These are phyloP conservation scores for Hexactinellida sp. DNA, from an alignment of 37 sponge, comb jelly and placozoan species.

Conservation along the genomic window DNA sequence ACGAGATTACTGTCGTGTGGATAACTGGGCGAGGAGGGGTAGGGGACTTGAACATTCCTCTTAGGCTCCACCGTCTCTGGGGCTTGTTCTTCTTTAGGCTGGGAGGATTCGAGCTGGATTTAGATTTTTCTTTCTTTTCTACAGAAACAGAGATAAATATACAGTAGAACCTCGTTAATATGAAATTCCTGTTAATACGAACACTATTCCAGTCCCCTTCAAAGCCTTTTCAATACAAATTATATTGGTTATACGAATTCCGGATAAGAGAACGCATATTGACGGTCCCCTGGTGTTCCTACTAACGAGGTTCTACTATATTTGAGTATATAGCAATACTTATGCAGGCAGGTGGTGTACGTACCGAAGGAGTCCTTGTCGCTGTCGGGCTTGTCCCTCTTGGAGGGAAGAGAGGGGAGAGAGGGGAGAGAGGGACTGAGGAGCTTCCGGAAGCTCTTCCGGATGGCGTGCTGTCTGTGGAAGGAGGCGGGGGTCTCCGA, in stretches of 20 bases:
- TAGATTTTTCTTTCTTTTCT: not conserved
- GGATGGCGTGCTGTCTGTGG: not conserved
- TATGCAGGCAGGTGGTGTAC: too few relatives aligned
- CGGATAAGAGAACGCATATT: too few relatives aligned
- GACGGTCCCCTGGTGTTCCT: too few relatives aligned
- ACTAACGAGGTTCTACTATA: too few relatives aligned
- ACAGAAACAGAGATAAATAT: too few relatives aligned
- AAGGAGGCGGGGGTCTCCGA: not conserved
- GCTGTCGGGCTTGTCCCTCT: not conserved
- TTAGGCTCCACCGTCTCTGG: not conserved
- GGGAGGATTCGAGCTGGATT: not conserved
- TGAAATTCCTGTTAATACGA: too few relatives aligned
- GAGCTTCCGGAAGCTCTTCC: not conserved
- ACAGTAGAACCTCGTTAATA: too few relatives aligned
- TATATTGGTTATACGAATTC: too few relatives aligned
- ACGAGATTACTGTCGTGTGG: not conserved
- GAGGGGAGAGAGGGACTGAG: not conserved
- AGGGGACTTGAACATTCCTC: constrained; percentile 1
- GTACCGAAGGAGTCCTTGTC: not conserved
- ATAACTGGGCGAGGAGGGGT: not conserved
- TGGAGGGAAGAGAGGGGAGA: too few relatives aligned
- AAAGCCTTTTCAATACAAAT: too few relatives aligned
- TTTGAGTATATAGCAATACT: too few relatives aligned
- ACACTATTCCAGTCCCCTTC: too few relatives aligned
- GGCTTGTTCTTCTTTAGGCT: not conserved